These are phyloP conservation scores for Oligia strigilis DNA, from an alignment of 2,888 invertebrate genomes.

Conservation along the genomic window DNA sequence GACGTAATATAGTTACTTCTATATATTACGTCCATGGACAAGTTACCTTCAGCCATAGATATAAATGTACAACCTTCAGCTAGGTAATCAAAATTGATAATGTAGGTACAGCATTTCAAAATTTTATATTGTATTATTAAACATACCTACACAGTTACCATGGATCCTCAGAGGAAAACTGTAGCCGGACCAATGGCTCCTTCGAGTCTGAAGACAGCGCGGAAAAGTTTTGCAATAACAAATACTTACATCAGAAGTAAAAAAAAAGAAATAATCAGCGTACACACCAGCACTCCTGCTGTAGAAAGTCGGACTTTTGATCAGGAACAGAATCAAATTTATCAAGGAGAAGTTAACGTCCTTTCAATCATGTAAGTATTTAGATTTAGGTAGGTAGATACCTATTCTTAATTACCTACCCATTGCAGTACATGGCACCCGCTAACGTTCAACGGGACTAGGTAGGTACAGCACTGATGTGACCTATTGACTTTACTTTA, in stretches of 20 bases:
- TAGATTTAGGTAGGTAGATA: neutral
- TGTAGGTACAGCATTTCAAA: conserved; percentile 6
- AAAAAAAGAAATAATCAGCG: conserved; percentile 81
- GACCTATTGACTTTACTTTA: too few species aligned
- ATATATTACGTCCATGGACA: too few species aligned
- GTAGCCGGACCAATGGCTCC: conserved; percentile 81
- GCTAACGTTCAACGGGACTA: neutral
- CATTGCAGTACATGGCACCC: neutral
- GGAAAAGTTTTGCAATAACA: conserved; percentile 78
- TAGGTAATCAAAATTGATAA: conserved; percentile 41
- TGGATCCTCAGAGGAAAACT: conserved; percentile 82
- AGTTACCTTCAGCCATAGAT: too few species aligned
- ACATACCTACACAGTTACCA: conserved; percentile 44
- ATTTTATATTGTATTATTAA: conserved; percentile 2
- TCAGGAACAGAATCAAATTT: conserved; percentile 82
- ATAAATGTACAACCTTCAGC: neutral
- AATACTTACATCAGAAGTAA: conserved; percentile 71
- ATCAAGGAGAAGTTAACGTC: conserved; percentile 84
- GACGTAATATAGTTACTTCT: too few species aligned
- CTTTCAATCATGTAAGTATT: conserved; percentile 81
- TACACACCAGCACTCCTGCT: conserved; percentile 83
- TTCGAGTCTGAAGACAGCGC: conserved; percentile 74
- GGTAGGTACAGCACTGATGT: neutral
- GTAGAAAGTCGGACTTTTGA: conserved; percentile 77
- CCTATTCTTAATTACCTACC: neutral